These are phyloP conservation scores for Columba livia DNA, from an alignment of 2,113 vertebrate genomes.

Conservation along the genomic window DNA sequence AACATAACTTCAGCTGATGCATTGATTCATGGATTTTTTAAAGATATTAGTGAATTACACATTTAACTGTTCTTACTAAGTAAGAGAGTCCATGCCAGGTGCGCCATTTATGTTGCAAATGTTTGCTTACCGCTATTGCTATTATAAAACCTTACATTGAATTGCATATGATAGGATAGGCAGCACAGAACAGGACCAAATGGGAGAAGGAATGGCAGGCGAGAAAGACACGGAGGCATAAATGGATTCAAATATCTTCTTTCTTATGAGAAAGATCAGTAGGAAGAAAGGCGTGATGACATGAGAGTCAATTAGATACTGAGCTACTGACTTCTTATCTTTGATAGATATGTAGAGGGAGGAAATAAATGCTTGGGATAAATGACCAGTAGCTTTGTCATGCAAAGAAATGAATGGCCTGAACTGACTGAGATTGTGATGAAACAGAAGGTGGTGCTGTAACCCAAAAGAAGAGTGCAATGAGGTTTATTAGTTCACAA, in stretches of 20 bases:
- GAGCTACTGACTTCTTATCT: neutral
- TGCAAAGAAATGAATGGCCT: neutral
- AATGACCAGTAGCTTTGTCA: neutral
- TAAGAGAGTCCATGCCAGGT: neutral
- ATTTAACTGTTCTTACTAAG: neutral
- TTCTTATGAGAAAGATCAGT: too few relatives aligned
- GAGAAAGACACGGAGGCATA: neutral
- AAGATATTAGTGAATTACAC: neutral
- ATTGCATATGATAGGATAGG: neutral
- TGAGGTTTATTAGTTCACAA: neutral
- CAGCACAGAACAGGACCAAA: neutral
- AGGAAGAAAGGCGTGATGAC: neutral
- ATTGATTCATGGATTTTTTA: neutral
- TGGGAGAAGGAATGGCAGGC: neutral
- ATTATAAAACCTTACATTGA: neutral
- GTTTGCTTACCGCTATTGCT: neutral
- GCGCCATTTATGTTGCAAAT: neutral
- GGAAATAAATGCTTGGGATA: neutral
- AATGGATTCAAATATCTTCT: neutral
- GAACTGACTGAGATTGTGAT: neutral
- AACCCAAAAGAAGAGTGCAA: neutral
- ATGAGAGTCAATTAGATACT: neutral
- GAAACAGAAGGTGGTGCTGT: constrained; percentile 48
- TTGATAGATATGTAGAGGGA: neutral
- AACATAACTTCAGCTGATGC: neutral